Evolutionary conservation across 2,113 vertebrate genomes (phyloP).

Genomic region (Festucalex cinctus): DNA sequence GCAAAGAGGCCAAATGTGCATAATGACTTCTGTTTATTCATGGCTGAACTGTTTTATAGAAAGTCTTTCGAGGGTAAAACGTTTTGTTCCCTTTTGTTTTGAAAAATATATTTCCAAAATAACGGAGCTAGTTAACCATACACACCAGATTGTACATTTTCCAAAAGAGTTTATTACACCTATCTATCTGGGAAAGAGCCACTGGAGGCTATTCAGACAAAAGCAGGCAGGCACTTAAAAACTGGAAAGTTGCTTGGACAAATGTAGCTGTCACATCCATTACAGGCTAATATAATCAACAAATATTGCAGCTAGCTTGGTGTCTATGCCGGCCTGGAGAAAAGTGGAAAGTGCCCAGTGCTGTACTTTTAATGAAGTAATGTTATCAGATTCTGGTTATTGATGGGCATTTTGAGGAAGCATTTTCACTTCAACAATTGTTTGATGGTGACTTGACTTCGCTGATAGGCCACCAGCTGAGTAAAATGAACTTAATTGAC

Average conservation of each 20-base stretch:
- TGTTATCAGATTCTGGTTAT: neutral
- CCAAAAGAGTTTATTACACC: neutral
- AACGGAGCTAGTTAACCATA: neutral
- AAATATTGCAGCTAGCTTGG: neutral
- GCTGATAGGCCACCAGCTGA: neutral
- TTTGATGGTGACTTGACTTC: neutral
- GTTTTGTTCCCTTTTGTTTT: constrained; percentile 1
- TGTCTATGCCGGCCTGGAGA: neutral
- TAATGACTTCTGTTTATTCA: constrained; percentile 15
- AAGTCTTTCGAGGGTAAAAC: neutral
- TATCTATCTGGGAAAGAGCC: neutral
- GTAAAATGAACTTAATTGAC: neutral
- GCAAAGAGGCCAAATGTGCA: constrained; percentile 7
- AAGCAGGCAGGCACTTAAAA: neutral
- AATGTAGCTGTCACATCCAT: neutral
- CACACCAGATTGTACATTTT: neutral
- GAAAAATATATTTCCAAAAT: neutral
- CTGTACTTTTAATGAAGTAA: neutral
- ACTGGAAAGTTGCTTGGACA: neutral
- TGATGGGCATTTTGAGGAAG: neutral
- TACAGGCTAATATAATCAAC: neutral
- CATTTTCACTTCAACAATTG: neutral
- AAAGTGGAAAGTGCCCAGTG: neutral
- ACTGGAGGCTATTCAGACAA: neutral
- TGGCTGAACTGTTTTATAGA: neutral